phyloP scores from a whole-genome alignment of 1,140 invertebrate genomes.

The Saccostrea glomerata region DNA sequence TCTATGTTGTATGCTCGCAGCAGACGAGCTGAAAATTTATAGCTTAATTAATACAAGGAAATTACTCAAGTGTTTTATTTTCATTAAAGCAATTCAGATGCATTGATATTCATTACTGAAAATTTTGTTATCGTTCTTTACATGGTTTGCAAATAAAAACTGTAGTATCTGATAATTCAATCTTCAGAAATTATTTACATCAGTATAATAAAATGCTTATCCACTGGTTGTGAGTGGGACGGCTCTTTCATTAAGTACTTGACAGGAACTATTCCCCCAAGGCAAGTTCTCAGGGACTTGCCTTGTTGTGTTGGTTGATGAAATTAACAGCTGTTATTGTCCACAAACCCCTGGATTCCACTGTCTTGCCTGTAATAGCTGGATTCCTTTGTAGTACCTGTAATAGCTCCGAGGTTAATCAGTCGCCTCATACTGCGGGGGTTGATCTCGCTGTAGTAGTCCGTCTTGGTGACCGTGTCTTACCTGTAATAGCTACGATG shows the following conservation, averaged over 20 bases:
- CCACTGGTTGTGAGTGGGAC: no score
- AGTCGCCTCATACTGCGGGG: constrained; percentile 96
- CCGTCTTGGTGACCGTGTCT: constrained; percentile 64
- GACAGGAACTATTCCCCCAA: background rate
- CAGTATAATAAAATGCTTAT: no score
- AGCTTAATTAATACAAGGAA: background rate
- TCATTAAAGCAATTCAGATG: no score
- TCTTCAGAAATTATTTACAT: no score
- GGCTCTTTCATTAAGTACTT: no score
- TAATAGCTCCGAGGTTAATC: constrained; percentile 98
- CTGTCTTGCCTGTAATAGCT: background rate
- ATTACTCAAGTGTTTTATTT: no score
- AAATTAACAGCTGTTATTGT: background rate
- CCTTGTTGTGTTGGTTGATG: background rate
- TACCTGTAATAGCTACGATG: constrained; percentile 96
- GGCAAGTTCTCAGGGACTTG: background rate
- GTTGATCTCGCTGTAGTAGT: constrained; percentile 88
- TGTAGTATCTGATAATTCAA: no score
- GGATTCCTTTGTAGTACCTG: constrained; percentile 78
- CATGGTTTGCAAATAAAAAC: no score
- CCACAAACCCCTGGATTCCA: background rate
- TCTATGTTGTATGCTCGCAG: constrained; percentile 99
- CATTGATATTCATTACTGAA: no score
- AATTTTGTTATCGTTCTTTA: no score
- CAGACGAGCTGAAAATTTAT: constrained; percentile 85